Base-by-base conservation (phyloP, 2,888 invertebrate genomes). In the Drosophila neotestacea region DNA sequence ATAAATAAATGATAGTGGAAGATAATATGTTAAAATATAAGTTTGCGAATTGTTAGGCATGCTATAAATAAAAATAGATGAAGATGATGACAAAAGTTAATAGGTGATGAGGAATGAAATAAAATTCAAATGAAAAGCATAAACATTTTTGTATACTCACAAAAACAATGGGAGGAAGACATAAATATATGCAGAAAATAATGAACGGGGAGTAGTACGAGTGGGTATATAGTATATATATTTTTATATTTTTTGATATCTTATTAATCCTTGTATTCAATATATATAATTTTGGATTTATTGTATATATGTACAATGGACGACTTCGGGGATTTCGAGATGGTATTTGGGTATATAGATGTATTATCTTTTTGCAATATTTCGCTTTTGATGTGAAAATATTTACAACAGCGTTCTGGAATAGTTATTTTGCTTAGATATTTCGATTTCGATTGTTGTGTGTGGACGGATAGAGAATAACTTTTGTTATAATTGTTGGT, bases 351-450 rank as follows among this genome's bases (percentile, higher is more conserved):
- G 28, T 46, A 46, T 16, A 34, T 22, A 48, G 22, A 22, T 16
- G 13, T 32, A 11, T 16, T 47, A 62, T 48, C 44, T 56, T 68
- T 72, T 73, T 73, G 46, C 62, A 75, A 42, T 68, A 52, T 56
- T 58, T 60, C 22, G 72, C 41, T 66, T 73, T 52, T 55, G 30
- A 48, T 62, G 70, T 80, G 81, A 86, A 90, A 89, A 84, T 90
- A 90, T 90, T 86, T 90, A 90, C 90, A 90, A 90, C 85, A 90
- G 91, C 85, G 76, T 78, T 74, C 16, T 80, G 64, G 39, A 55
- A 64, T n/a, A 66, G 74, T 77, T 73, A 47, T 39, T 61, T 60
- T 63, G 22, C 52, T 62, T 64, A 6, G 41, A 9, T 56, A 32
- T 32, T 51, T 63, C 10, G 47, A 61, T 52, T 52, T 22, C 3